Percentiles rank a stretch among this genome's conserved stretches.
These are phyloP conservation scores for Zosterops hypoxanthus DNA, from an alignment of 2,113 vertebrate species.

Conservation along the genomic window DNA sequence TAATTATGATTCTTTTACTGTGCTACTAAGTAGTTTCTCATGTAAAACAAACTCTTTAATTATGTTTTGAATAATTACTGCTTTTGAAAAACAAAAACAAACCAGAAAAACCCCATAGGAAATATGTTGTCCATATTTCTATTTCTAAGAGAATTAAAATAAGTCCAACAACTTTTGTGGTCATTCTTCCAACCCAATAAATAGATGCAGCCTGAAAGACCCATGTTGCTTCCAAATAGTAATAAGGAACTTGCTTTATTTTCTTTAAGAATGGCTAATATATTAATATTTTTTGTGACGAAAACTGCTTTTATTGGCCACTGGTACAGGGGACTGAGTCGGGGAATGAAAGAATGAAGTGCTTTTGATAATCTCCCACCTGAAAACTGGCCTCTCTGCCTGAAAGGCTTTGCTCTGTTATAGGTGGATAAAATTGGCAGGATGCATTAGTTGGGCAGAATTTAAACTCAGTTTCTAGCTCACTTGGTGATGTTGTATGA, in stretches of 20 bases:
- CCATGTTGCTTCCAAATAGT: constrained; percentile 4
- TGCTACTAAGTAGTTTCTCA: neutral
- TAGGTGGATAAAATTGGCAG: neutral
- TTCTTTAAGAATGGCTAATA: neutral
- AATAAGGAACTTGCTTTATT: neutral
- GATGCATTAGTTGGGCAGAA: neutral
- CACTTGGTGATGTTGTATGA: accelerated
- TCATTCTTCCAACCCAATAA: neutral
- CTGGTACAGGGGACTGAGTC: neutral
- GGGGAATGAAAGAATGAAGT: neutral
- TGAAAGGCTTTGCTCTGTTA: neutral
- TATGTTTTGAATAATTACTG: neutral
- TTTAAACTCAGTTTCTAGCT: neutral
- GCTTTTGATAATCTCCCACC: neutral
- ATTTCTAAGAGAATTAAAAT: neutral
- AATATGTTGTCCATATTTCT: neutral
- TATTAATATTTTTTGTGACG: neutral
- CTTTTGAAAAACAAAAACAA: neutral
- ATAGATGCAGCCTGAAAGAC: neutral
- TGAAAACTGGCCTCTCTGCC: neutral
- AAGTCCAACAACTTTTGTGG: neutral
- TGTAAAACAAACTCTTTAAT: neutral
- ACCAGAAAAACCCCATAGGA: neutral
- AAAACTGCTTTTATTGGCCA: neutral
- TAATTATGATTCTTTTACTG: neutral